Base-by-base conservation (phyloP, 2,888 invertebrate genomes). In the Eilema depressum region DNA sequence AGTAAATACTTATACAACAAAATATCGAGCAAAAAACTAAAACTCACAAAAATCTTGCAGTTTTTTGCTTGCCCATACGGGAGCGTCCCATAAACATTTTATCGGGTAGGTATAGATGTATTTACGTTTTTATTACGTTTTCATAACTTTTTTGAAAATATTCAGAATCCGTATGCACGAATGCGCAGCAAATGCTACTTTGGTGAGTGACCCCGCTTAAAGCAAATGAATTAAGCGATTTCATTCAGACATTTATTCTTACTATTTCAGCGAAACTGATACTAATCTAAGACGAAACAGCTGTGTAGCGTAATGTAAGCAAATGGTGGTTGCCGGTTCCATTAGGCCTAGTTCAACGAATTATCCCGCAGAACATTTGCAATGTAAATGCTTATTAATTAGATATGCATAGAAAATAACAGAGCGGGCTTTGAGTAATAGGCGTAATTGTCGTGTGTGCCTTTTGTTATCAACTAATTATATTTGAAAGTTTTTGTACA, bases 371-470 rank as follows among this genome's bases (percentile, higher is more conserved):
- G 84, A 85, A 84, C 88, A 92, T 92, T 92, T 89, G 92, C 91
- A 92, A 85, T 92, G 88, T 91, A 91, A 89, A 92, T 92, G 80
- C 67, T 80, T 79, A 87, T 87, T 90, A 92, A 92, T 92, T 91
- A 90, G 86, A 85, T 92, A 92, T 91, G 91, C 91, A 91, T 91
- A 88, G 90, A 91, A 89, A 90, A 89, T 90, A 89, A 89, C 86
- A 84, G 84, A 78, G 78, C 78, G 66, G 71, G 74, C 74, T 72
- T 70, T 74, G 11, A 30, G 68, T 72, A 75, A 75, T 83, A 81
- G 70, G 75, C 72, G 77, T 85, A 85, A 86, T 79, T 71, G 74
- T 47, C 81, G 82, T 85, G 82, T 86, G 82, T 85, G 86, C 78
- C 75, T 76, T 76, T 78, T 71, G 73, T 72, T 73, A 69, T 68